Percentiles rank a stretch among this genome's conserved stretches.
These are phyloP conservation scores for Dichetophora obliterata DNA, from an alignment of 2,888 invertebrate genomes.

Conservation along the genomic window DNA sequence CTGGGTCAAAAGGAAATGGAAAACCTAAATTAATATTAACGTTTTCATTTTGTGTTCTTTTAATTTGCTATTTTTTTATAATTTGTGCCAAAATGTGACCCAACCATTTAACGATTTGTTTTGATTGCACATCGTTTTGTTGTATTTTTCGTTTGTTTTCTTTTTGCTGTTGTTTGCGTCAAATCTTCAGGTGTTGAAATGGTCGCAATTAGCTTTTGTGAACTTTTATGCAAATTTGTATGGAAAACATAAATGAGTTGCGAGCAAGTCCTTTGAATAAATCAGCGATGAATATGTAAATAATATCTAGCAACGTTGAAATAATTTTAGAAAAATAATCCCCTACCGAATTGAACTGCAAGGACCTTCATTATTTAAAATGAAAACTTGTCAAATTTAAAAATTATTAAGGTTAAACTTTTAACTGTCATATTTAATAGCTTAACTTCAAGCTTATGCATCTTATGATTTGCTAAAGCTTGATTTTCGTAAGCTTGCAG, in stretches of 20 bases:
- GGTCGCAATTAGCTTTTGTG: constrained; percentile 54
- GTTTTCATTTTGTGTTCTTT: neutral
- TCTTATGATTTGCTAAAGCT: too few relatives aligned
- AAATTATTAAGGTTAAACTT: too few relatives aligned
- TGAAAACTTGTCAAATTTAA: too few relatives aligned
- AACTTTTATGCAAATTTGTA: constrained; percentile 14
- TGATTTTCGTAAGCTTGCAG: too few relatives aligned
- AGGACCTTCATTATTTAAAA: too few relatives aligned
- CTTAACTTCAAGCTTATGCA: too few relatives aligned
- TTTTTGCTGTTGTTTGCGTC: constrained; percentile 47
- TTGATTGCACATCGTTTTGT: neutral
- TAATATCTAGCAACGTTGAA: neutral
- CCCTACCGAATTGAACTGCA: too few relatives aligned
- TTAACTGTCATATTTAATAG: too few relatives aligned
- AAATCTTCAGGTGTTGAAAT: constrained; percentile 55
- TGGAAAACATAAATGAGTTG: neutral
- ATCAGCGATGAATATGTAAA: too few relatives aligned
- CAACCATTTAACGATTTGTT: constrained; percentile 4
- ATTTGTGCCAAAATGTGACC: neutral
- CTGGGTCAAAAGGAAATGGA: too few relatives aligned
- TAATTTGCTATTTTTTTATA: neutral
- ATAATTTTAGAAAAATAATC: too few relatives aligned
- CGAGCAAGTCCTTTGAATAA: neutral
- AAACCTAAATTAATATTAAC: neutral
- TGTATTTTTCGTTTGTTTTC: neutral